Base-by-base conservation (phyloP, 2,888 invertebrate genomes). In the Nasonia oneida region DNA sequence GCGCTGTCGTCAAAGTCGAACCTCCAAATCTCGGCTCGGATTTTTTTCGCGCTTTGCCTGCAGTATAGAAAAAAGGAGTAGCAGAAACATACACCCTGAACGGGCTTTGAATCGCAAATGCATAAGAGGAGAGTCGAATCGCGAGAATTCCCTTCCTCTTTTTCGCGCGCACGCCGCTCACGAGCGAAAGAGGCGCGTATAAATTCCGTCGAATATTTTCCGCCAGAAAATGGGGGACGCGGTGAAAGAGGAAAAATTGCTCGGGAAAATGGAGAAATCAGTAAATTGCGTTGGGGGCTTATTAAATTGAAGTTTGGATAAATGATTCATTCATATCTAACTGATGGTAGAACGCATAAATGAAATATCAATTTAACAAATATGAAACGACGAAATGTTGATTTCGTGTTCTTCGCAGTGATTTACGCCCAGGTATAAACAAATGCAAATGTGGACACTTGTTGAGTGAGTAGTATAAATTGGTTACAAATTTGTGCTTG, bases 41-140 rank as follows among this genome's bases (percentile, higher is more conserved):
- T 42, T 73, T 42, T n/a, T 39, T 39, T 23, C 6, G 39, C 18
- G n/a, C 12, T 18, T 42, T 37, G 5, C 4, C 29, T 29, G 29
- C 42, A 14, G 23, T 0, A 18, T 15, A 42, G 15, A 47, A 47
- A 78, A 64, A 64, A 64, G 29, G 1, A 78, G 14, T 23, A 61
- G 50, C 12, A 64, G 53, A 39, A 82, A 76, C 33, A 14, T 82
- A 70, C 39, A 82, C 67, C 18, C 70, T 53, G 77, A 83, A 83
- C 83, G 77, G 33, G 83, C 77, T 83, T 76, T 83, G 83, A 83
- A 83, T 83, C 67, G 77, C 77, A 83, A 83, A 83, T 83, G 76
- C 42, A 23, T 15, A 67, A 64, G 42, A 23, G 6, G 29, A 50
- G 29, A 64, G 29, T 76, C 50, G 82, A 82, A 47, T 75, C 67